Conservation (phyloP, 1,140 invertebrate species). For the Colletes latitarsis region DNA sequence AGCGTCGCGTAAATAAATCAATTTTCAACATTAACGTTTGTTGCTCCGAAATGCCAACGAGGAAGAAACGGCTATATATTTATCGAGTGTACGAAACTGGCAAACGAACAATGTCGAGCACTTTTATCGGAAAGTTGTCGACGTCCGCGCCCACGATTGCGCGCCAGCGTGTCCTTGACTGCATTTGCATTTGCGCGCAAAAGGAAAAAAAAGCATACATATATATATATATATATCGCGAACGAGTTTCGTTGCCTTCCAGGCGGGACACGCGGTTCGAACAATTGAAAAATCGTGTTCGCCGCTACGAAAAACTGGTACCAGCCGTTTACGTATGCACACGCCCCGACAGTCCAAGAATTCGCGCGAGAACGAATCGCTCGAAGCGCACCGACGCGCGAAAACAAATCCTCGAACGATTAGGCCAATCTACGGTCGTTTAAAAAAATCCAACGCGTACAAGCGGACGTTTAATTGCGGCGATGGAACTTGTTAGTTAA, state of each 20-base stretch:
- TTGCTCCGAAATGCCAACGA: too few relatives aligned
- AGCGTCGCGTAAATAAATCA: too few relatives aligned
- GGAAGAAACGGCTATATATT: too few relatives aligned
- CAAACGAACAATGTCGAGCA: slow-evolving; percentile 1
- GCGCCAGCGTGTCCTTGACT: slow-evolving; percentile 20
- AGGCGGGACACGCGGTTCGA: not conserved
- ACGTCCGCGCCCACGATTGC: slow-evolving; percentile 19
- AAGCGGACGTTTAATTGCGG: too few relatives aligned
- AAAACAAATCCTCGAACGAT: not conserved
- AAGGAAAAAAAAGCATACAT: slow-evolving; percentile 1
- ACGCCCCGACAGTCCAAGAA: not conserved
- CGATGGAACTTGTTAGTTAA: too few relatives aligned
- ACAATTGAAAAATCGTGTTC: not conserved
- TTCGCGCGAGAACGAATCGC: not conserved
- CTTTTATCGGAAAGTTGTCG: slow-evolving; percentile 29
- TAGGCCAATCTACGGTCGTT: too few relatives aligned
- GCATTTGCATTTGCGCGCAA: slow-evolving; percentile 41
- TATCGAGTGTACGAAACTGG: not conserved
- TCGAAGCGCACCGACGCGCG: not conserved
- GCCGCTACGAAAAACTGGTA: not conserved
- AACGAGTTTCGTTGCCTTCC: not conserved
- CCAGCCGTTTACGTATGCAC: not conserved
- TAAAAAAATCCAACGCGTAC: too few relatives aligned
- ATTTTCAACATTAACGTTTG: too few relatives aligned
- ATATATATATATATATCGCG: not conserved